Evolutionary conservation across 1,140 invertebrate genomes (phyloP).

Genomic region (Eurosta solidaginis): DNA sequence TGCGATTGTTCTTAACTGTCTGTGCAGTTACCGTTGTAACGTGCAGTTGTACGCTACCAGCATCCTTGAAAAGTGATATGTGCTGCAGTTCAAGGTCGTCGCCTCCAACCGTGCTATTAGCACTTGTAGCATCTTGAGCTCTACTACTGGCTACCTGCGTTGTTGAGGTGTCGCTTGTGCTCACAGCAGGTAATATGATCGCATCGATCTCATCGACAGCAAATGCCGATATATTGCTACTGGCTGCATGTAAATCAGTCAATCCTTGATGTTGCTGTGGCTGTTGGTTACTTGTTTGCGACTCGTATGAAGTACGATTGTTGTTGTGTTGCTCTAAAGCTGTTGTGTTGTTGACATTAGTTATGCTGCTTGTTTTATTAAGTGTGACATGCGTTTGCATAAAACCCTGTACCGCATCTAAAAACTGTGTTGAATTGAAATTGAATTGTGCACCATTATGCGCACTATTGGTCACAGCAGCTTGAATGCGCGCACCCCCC

Average conservation of each 20-base stretch:
- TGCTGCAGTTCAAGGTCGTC: not conserved
- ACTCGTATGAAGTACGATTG: not conserved
- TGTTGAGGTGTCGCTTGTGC: not conserved
- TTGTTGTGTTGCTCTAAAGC: not conserved
- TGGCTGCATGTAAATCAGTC: not conserved
- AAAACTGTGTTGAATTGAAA: not conserved
- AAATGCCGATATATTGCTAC: not conserved
- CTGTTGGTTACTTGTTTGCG: not conserved
- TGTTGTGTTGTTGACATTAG: not conserved
- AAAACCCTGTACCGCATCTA: not conserved
- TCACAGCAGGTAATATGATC: constrained; percentile 48
- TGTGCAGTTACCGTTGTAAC: constrained; percentile 26
- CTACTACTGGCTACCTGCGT: not conserved
- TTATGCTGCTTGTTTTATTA: not conserved
- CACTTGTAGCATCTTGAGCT: not conserved
- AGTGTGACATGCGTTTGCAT: not conserved
- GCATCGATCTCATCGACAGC: constrained; percentile 45
- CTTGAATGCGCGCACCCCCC: not conserved
- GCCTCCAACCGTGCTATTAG: not conserved
- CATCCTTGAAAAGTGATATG: constrained; percentile 33
- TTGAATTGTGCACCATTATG: not conserved
- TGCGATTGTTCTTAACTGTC: not conserved
- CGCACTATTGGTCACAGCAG: not conserved
- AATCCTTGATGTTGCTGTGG: not conserved
- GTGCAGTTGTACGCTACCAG: constrained; percentile 29